Evolutionary conservation across 2,797 vertebrate species (phyloP), one percentile per base, ranked within the genome.

Genomic region (Coregonus suidteri): DNA sequence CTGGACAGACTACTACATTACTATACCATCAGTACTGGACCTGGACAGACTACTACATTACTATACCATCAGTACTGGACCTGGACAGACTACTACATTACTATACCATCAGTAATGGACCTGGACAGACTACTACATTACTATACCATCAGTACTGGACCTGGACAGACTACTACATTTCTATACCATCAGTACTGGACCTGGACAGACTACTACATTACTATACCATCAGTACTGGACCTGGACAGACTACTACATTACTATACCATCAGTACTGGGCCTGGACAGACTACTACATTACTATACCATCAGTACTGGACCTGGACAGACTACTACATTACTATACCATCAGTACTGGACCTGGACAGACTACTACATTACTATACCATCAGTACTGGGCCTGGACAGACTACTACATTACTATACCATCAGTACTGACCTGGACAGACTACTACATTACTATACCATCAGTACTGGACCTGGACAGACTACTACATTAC

Each of bases 161-260:
- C 37, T 41, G 37, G 1, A 41, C 6, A 7, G 37, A 37, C 37
- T 41, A 41, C 37, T 9, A 41, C 37, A 3, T 37, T 25, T 71
- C 67, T 9, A 62, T 25, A 75, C 41, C 53, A 78, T 78, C 75
- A 75, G 30, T 73, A 69, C 75, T 64, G 71, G 47, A 25, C 37
- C 37, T 41, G 37, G 6, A 41, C 6, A 7, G 37, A 41, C 37
- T 41, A 41, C 37, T 0, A 41, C 37, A 3, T 37, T 25, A 75
- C 67, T 9, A 62, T 25, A 75, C 41, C 53, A 78, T 78, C 76
- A 75, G 34, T 73, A 69, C 75, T 66, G 71, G 47, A 25, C 37
- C 37, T 41, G 37, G 37, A 41, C 6, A 41, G 37, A 41, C 37
- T 41, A 37, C 37, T 2, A 41, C 37, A 3, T 30, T 25, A 75